Percentiles rank a stretch among this genome's conserved stretches.
phyloP scores from a whole-genome alignment of 35 echinoderm and acorn worm species.

The Ophiothrix spiculata region DNA sequence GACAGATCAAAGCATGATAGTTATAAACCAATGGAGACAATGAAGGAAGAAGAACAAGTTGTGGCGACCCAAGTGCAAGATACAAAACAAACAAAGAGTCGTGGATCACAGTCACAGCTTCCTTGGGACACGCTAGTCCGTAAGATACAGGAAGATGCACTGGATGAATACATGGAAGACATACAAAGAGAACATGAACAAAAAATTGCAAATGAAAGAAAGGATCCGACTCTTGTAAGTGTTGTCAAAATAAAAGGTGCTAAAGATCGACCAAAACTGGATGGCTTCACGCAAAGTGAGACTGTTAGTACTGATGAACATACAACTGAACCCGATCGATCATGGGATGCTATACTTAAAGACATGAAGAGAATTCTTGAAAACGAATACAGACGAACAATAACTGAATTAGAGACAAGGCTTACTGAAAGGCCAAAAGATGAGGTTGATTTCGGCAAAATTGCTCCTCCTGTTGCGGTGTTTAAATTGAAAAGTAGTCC shows the following conservation, averaged over 20 bases:
- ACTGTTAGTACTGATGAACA: background rate
- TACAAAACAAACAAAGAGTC: background rate
- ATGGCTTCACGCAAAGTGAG: constrained; percentile 16
- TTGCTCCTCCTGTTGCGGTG: constrained; percentile 5
- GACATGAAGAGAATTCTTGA: background rate
- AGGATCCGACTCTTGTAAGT: background rate
- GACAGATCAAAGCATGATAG: background rate
- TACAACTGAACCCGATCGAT: background rate
- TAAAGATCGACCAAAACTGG: background rate
- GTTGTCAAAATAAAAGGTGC: constrained; percentile 6
- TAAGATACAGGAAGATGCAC: constrained; percentile 29
- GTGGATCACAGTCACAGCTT: constrained; percentile 13
- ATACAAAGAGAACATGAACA: constrained; percentile 4
- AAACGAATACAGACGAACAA: constrained; percentile 4
- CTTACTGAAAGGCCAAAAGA: background rate
- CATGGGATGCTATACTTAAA: background rate
- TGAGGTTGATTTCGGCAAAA: constrained; percentile 15
- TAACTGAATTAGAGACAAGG: background rate
- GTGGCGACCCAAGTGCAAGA: no score
- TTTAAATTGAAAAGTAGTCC: constrained; percentile 32
- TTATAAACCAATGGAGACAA: background rate
- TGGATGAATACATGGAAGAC: constrained; percentile 20
- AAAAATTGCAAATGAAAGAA: background rate
- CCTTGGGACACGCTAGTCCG: constrained; percentile 1
- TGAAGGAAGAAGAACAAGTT: no score